phyloP scores from a whole-genome alignment of 2,888 invertebrate species.

The Caenorhabditis uteleia region DNA sequence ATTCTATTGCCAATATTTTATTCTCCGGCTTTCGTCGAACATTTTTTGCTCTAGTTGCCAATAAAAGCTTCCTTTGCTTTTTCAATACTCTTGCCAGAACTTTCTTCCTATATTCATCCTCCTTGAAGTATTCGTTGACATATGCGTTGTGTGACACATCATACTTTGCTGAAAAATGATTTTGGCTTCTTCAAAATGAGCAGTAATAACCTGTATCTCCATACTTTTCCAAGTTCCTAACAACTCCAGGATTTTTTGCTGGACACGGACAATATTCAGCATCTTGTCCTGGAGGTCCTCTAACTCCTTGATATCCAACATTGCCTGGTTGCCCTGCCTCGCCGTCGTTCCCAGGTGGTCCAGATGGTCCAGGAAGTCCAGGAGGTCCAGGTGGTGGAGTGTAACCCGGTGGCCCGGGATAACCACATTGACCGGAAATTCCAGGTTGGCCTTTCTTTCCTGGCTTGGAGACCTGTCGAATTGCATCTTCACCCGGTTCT shows the following conservation, averaged over 20 bases:
- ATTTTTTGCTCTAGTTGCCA: slow-evolving; percentile 32
- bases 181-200: not conserved
- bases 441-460: slow-evolving; percentile 34
- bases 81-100: slow-evolving; percentile 33
- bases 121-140: slow-evolving; percentile 21
- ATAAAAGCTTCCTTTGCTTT: slow-evolving; percentile 26
- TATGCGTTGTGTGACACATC: slow-evolving; percentile 17
- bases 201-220: not conserved
- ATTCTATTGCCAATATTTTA: not conserved
- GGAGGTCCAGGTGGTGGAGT: slow-evolving; percentile 41
- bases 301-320: slow-evolving; percentile 23
- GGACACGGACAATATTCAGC: slow-evolving; percentile 45
- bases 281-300: slow-evolving; percentile 34
- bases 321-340: slow-evolving; percentile 23
- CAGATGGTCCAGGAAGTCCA: slow-evolving; percentile 25
- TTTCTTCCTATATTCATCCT: slow-evolving; percentile 34
- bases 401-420: slow-evolving; percentile 35
- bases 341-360: slow-evolving; percentile 23
- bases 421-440: slow-evolving; percentile 18
- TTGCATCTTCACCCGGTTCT: slow-evolving; percentile 23
- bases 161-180: slow-evolving; percentile 8
- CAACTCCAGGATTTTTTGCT: slow-evolving; percentile 23
- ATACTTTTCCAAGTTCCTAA: slow-evolving; percentile 3
- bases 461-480: slow-evolving; percentile 15
- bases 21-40: slow-evolving; percentile 32